A percentile compares a stretch with the other conserved stretches of the same genome.
These are phyloP conservation scores for Falco novaeseelandiae DNA, from an alignment of 2,797 vertebrate genomes.

Conservation along the genomic window DNA sequence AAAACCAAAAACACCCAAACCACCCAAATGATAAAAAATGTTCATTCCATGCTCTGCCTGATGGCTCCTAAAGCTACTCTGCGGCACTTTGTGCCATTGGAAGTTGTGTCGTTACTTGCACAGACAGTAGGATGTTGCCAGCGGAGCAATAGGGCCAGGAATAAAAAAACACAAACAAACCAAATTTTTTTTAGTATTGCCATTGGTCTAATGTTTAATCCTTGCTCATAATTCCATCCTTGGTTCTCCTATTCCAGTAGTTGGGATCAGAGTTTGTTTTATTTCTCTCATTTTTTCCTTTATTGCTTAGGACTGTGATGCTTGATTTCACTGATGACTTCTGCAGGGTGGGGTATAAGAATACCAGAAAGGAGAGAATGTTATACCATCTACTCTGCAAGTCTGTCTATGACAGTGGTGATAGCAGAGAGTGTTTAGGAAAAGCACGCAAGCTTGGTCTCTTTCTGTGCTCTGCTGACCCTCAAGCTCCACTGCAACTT, in stretches of 20 bases:
- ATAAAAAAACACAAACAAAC: background rate
- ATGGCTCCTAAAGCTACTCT: background rate
- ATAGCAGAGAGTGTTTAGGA: background rate
- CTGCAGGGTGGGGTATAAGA: background rate
- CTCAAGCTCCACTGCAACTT: background rate
- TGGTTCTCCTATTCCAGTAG: background rate
- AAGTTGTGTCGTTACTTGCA: background rate
- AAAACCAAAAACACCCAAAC: background rate
- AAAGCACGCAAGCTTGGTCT: background rate
- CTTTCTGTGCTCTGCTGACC: background rate
- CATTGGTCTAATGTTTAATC: background rate
- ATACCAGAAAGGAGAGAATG: background rate
- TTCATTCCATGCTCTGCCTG: background rate
- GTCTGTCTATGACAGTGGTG: background rate
- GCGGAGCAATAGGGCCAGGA: background rate
- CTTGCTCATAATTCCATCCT: background rate
- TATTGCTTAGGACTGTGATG: background rate
- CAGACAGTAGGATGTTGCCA: background rate
- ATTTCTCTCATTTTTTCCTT: background rate
- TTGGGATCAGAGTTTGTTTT: background rate
- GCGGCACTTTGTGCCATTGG: background rate
- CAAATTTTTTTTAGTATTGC: background rate
- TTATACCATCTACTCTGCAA: background rate
- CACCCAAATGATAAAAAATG: background rate
- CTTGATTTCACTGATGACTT: background rate